phyloP scores from a whole-genome alignment of 2,797 vertebrate species.

The Helicolenus hilgendorfi region DNA sequence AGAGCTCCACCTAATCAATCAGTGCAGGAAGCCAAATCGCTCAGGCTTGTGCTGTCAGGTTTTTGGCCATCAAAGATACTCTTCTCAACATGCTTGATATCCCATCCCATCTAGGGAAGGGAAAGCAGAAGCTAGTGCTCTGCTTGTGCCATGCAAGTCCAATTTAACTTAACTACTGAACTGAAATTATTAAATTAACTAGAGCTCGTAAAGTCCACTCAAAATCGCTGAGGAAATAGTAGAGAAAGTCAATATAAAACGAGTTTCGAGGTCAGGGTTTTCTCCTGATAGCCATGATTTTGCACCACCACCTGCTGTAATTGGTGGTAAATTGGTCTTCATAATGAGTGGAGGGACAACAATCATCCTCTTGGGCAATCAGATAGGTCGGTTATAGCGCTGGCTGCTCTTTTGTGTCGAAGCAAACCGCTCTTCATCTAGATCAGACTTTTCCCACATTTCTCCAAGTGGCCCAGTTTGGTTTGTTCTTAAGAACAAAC shows the following conservation, averaged over 20 bases:
- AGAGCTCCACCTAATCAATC: constrained; percentile 53
- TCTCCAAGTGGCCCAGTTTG: constrained; percentile 21
- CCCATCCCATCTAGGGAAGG: neutral
- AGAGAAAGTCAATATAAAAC: neutral
- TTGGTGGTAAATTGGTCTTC: constrained; percentile 28
- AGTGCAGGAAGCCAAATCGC: constrained; percentile 26
- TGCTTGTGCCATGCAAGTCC: neutral
- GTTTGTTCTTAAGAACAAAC: constrained; percentile 39
- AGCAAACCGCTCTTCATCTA: neutral
- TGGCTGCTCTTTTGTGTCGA: neutral
- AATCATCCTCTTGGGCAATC: constrained; percentile 32
- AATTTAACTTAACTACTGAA: neutral
- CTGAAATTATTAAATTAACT: neutral
- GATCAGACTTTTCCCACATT: neutral
- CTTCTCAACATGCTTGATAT: neutral
- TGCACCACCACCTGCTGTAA: constrained; percentile 20
- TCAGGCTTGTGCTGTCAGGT: constrained; percentile 48
- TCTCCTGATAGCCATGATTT: neutral
- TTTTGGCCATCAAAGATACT: constrained; percentile 28
- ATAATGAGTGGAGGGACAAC: constrained; percentile 11
- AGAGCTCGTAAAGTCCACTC: neutral
- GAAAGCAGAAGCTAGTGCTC: neutral
- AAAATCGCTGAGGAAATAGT: neutral
- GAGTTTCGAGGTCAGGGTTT: constrained; percentile 9
- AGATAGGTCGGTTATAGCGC: constrained; percentile 12